phyloP scores from a whole-genome alignment of 2,797 vertebrate genomes.

The Alfaro cultratus region DNA sequence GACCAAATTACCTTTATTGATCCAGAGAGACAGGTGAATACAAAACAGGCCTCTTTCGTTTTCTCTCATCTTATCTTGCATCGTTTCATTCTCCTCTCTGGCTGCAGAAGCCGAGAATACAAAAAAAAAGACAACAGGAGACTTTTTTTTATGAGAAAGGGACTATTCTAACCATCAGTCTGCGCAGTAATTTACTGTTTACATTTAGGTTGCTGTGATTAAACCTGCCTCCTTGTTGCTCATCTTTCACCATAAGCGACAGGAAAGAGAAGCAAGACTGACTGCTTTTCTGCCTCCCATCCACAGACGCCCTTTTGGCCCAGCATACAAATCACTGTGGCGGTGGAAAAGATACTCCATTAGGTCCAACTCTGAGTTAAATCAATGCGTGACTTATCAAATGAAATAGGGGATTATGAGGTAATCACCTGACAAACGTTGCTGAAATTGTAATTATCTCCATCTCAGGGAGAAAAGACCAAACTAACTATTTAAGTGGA shows the following conservation, averaged over 20 bases:
- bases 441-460: conserved; percentile 84
- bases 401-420: conserved; percentile 84
- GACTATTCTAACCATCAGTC: conserved; percentile 32
- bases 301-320: conserved; percentile 75
- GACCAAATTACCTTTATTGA: conserved; percentile 84
- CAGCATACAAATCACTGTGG: conserved; percentile 78
- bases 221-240: conserved; percentile 65
- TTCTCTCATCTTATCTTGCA: conserved; percentile 61
- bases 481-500: conserved; percentile 79
- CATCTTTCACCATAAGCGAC: conserved; percentile 50
- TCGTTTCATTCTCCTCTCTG: conserved; percentile 44
- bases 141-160: conserved; percentile 38
- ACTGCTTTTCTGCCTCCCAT: conserved; percentile 78
- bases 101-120: conserved; percentile 34
- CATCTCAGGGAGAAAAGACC: conserved; percentile 68
- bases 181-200: conserved; percentile 68
- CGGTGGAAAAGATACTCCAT: conserved; percentile 80
- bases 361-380: conserved; percentile 80
- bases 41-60: conserved; percentile 73
- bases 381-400: conserved; percentile 85
- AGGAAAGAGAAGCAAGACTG: conserved; percentile 49
- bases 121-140: conserved; percentile 25
- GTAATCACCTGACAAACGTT: conserved; percentile 83
- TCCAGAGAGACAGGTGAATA: conserved; percentile 83
- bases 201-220: conserved; percentile 65